Evolutionary conservation across 2,888 invertebrate species (phyloP).

Genomic region (Oligia latruncula): DNA sequence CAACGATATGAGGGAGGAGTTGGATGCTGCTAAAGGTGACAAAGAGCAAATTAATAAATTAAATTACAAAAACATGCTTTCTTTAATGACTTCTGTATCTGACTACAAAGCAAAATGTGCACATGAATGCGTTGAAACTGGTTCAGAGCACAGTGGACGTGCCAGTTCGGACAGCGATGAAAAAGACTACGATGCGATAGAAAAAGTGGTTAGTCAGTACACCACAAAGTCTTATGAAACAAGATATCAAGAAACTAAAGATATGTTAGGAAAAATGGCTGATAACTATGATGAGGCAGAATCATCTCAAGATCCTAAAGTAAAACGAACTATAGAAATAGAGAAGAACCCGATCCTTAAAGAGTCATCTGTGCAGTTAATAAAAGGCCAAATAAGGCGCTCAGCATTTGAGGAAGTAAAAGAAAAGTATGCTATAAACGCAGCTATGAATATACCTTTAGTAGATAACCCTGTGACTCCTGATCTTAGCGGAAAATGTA

Average conservation of each 20-base stretch:
- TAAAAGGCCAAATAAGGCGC: slow-evolving; percentile 75
- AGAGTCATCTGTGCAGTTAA: slow-evolving; percentile 78
- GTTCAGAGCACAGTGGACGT: slow-evolving; percentile 54
- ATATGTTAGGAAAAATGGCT: slow-evolving; percentile 83
- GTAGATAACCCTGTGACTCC: slow-evolving; percentile 76
- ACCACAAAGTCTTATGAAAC: slow-evolving; percentile 86
- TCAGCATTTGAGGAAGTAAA: slow-evolving; percentile 78
- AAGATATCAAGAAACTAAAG: slow-evolving; percentile 84
- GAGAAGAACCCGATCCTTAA: slow-evolving; percentile 75
- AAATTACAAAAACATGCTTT: slow-evolving; percentile 83
- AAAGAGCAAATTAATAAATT: slow-evolving; percentile 76
- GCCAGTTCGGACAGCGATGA: slow-evolving; percentile 72
- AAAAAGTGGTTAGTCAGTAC: slow-evolving; percentile 82
- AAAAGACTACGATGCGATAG: slow-evolving; percentile 82
- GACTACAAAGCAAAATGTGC: slow-evolving; percentile 71
- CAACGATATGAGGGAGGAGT: slow-evolving; percentile 76
- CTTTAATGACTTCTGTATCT: slow-evolving; percentile 76
- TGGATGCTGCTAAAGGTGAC: slow-evolving; percentile 78
- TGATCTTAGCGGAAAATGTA: slow-evolving; percentile 70
- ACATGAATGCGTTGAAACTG: slow-evolving; percentile 39
- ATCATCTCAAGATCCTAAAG: slow-evolving; percentile 42
- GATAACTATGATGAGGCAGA: slow-evolving; percentile 78
- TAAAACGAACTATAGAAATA: slow-evolving; percentile 59
- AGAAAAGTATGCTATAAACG: slow-evolving; percentile 82
- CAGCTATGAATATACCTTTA: slow-evolving; percentile 81